Evolutionary conservation across 2,113 vertebrate species (phyloP).

Genomic region (Pyrgilauda ruficollis): DNA sequence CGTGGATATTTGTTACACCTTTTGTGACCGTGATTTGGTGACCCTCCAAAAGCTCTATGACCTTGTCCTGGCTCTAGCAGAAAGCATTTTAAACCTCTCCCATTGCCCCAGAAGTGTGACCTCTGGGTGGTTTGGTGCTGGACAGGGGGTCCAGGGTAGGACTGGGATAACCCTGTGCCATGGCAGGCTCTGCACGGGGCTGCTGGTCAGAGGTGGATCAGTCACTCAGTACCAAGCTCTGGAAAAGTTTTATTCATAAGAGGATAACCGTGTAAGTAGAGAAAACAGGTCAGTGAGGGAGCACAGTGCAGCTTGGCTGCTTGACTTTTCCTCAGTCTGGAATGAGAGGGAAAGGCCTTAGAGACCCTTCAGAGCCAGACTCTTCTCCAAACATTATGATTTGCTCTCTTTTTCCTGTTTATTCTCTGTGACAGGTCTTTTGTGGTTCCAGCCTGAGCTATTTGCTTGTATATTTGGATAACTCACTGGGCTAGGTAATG

Average conservation of each 20-base stretch:
- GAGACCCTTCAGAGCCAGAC: neutral
- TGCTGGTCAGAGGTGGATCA: neutral
- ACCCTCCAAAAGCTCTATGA: neutral
- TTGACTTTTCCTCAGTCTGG: neutral
- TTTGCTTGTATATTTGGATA: neutral
- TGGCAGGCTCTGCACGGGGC: neutral
- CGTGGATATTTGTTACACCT: neutral
- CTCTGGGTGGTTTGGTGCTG: neutral
- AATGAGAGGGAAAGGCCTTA: neutral
- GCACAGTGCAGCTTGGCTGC: neutral
- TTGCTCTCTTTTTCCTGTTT: neutral
- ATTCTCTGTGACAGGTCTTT: neutral
- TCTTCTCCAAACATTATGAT: neutral
- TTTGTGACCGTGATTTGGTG: neutral
- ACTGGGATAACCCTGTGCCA: neutral
- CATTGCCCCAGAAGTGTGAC: neutral
- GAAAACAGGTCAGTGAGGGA: neutral
- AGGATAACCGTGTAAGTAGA: neutral
- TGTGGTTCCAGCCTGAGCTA: neutral
- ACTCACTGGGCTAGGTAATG: neutral
- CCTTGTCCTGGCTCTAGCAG: neutral
- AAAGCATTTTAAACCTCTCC: neutral
- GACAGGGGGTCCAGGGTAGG: rapidly evolving
- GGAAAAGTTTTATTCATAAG: neutral
- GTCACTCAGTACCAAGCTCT: neutral